These are phyloP conservation scores for Brienomyrus longianalis DNA, from an alignment of 2,113 vertebrate species.

Conservation along the genomic window DNA sequence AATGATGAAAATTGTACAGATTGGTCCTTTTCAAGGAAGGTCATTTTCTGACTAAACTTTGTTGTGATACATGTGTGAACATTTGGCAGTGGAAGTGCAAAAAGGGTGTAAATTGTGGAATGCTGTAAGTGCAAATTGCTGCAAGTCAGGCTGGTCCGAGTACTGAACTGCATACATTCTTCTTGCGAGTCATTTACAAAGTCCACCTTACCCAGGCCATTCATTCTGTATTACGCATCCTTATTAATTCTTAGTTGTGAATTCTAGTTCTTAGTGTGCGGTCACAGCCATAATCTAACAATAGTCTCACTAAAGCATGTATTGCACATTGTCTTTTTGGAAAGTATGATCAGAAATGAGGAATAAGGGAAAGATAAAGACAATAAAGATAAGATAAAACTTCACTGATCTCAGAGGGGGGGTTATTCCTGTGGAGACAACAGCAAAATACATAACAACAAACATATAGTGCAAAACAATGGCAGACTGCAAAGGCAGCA, in stretches of 20 bases:
- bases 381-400: background rate
- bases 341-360: background rate
- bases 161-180: background rate
- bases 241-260: background rate
- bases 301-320: background rate
- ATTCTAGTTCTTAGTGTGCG: background rate
- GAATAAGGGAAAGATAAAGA: background rate
- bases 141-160: background rate
- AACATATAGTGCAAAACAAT: background rate
- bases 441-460: background rate
- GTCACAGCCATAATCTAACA: background rate
- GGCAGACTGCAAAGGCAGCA: background rate
- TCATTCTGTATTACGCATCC: background rate
- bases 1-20: background rate
- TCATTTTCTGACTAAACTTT: slow-evolving; percentile 1
- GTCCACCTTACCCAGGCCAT: background rate
- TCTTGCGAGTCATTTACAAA: background rate
- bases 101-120: slow-evolving; percentile 5
- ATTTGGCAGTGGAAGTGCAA: background rate
- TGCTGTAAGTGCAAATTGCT: background rate
- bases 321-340: background rate
- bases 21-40: background rate
- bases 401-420: background rate
- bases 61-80: slow-evolving; percentile 1
- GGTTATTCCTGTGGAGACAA: background rate